Base-by-base conservation (phyloP, 2,888 invertebrate species). In the Reticulitermes lucifugus region DNA sequence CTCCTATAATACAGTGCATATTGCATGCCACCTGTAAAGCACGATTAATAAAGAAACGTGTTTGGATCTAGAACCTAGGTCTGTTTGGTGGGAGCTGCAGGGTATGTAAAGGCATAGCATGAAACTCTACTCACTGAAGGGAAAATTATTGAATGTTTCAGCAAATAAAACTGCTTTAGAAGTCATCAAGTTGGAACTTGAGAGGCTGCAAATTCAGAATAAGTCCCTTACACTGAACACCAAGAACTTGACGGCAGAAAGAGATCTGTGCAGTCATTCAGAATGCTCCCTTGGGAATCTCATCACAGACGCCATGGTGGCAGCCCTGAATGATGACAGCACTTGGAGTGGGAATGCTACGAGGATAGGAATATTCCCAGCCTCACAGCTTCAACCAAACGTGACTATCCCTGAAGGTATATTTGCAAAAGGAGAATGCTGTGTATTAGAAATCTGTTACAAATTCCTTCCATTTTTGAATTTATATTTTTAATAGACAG, bases 221-320 rank as follows among this genome's bases (percentile, higher is more conserved):
- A 46, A 77, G n/a, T 2, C 10, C 12, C 25, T 77, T 18, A 77
- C 77, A 0, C 10, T n/a, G 77, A 77, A 77, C 46, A n/a, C 46
- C 22, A 77, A 46, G 77, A 77, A 77, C 41, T 18, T 77, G 43
- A 41, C 77, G 46, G 77, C 41, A 77, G 77, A 77, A n/a, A 46
- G n/a, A 41, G 46, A n/a, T 10, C 10, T n/a, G 22, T 77, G 77
- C 46, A 6, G 22, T n/a, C n/a, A 46, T 46, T 21, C 77, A 25
- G 77, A 77, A 22, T 77, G 77, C n/a, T 77, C 77, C 3, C 22
- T 77, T 35, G 77, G 77, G 14, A 77, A 77, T 25, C 77, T 77
- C n/a, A 46, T 77, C 35, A 22, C 77, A n/a, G 77, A 77, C n/a
- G 21, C 77, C 22, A 77, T 77, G 77, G 43, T 77, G 22, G 46